Evolutionary conservation across 2,797 vertebrate species (phyloP).

Genomic region (Esox masquinongy): DNA sequence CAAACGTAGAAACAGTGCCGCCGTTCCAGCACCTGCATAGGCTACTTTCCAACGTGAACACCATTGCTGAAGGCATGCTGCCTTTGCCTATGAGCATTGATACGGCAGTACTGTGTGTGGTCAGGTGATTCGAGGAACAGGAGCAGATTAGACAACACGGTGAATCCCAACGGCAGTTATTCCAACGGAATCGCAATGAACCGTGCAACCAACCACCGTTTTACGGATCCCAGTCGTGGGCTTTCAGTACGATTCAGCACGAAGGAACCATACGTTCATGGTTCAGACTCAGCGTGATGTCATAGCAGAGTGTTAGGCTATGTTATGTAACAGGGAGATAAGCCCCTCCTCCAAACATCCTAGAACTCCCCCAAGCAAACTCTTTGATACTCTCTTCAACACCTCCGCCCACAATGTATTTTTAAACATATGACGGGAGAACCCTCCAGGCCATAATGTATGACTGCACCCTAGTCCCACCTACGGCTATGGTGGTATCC

Average conservation of each 20-base stretch:
- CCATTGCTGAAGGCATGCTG: background rate
- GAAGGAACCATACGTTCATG: background rate
- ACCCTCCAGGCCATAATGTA: constrained; percentile 33
- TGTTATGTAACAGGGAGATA: constrained; percentile 52
- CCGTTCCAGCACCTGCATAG: too few species aligned
- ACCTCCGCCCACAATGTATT: background rate
- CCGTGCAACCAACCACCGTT: background rate
- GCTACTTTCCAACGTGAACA: too few species aligned
- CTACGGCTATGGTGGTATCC: constrained; percentile 32
- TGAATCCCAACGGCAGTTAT: background rate
- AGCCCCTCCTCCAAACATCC: background rate
- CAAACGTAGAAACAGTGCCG: background rate
- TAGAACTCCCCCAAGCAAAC: too few species aligned
- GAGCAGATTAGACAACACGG: background rate
- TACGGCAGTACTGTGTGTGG: background rate
- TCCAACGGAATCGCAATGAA: background rate
- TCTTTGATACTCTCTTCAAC: too few species aligned
- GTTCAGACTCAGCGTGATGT: background rate
- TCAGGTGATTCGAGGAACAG: background rate
- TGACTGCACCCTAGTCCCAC: constrained; percentile 30
- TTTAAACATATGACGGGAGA: constrained; percentile 51
- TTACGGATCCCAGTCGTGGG: background rate
- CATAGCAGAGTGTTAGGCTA: background rate
- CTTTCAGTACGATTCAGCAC: background rate
- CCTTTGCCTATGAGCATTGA: background rate